Base-by-base conservation (phyloP, 2,888 invertebrate genomes). In the Trissolcus japonicus region DNA sequence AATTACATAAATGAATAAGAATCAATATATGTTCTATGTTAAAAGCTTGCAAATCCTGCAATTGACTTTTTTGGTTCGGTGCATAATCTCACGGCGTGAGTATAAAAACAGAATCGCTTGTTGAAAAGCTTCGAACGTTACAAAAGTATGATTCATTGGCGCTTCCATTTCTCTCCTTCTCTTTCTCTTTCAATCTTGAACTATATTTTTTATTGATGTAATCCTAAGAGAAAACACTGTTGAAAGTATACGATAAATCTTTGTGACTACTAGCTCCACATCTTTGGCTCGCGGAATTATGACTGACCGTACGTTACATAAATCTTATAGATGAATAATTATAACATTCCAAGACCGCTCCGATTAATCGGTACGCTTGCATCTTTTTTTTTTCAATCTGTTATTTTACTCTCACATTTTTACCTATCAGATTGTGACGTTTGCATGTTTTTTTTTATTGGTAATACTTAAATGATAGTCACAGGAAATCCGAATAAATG, bases 251-350 rank as follows among this genome's bases (percentile, higher is more conserved):
- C 76, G 67, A 77, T 81, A 82, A 82, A 82, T 79, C 82, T 80
- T 68, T 80, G 79, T 76, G 74, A 71, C 85, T 86, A 88, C 88
- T 88, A 88, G 87, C 83, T 87, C 85, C 87, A 87, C 85, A 82
- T 88, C 88, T 88, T 88, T 88, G 88, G 88, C 84, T 87, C 87
- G 86, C 86, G 85, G 86, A 88, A 82, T 84, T 80, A 83, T 87
- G 86, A 88, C 85, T 87, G 86, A 85, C 82, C 81, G 77, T 84
- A 82, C 76, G 78, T 81, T 82, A 80, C 82, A 83, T 84, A 83
- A 85, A 83, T 84, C 16, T 82, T 82, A 79, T 79, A 82, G 74
- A 57, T 78, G 66, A 71, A 43, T 43, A 25, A 41, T 41, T 65
- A 72, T 61, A 29, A 61, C 68, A 62, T 61, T 35, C 11, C 35